Evolutionary conservation across 2,113 vertebrate species (phyloP).

Genomic region (Procavia capensis): DNA sequence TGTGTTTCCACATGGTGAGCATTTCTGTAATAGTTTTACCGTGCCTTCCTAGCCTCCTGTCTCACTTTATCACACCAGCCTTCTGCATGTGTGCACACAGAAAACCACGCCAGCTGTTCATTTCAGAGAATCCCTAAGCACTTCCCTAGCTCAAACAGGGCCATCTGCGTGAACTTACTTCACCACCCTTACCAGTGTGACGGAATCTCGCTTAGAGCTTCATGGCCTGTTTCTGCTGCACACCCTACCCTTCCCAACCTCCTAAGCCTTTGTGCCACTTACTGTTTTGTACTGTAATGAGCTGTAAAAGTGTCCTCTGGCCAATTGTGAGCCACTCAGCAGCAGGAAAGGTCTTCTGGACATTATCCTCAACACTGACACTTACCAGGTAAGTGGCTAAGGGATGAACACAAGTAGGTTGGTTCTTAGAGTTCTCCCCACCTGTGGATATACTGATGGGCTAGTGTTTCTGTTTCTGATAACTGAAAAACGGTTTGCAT

Average conservation of each 20-base stretch:
- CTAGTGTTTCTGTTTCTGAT: neutral
- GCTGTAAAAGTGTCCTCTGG: neutral
- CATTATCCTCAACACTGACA: neutral
- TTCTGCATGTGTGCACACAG: rapidly evolving
- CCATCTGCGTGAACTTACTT: neutral
- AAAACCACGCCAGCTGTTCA: neutral
- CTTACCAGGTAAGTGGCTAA: neutral
- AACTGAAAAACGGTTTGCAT: neutral
- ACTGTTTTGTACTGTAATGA: neutral
- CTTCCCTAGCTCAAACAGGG: neutral
- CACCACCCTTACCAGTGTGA: neutral
- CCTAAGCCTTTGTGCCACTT: neutral
- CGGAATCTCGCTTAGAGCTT: neutral
- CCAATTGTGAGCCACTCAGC: neutral
- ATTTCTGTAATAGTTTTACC: neutral
- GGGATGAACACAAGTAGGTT: neutral
- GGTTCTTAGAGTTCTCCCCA: neutral
- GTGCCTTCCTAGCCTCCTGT: neutral
- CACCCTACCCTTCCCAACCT: neutral
- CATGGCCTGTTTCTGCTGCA: neutral
- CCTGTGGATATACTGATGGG: neutral
- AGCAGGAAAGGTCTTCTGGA: neutral
- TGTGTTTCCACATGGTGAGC: neutral
- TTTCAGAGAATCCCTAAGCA: neutral
- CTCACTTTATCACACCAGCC: neutral